Evolutionary conservation across 92 coral and sea anemone species (phyloP).

Genomic region (Porites cylindrica): DNA sequence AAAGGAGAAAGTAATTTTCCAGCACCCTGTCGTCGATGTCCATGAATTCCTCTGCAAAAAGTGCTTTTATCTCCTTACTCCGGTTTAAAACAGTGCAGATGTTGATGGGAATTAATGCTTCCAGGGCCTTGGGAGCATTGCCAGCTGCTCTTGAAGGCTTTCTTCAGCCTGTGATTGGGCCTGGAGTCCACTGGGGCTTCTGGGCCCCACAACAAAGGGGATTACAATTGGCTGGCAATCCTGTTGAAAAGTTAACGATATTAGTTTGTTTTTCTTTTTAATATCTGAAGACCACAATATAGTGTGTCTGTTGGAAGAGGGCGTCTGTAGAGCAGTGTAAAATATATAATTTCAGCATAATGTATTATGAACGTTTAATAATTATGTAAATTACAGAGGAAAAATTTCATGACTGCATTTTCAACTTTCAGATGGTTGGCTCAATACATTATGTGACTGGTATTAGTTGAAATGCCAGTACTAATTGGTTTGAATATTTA

Average conservation of each 20-base stretch:
- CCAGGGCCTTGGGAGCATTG: background rate
- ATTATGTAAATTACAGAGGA: no score
- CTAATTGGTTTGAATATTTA: no score
- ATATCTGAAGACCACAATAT: no score
- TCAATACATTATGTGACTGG: no score
- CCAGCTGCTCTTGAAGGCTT: background rate
- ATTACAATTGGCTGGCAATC: conserved; percentile 13
- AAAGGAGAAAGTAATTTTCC: background rate
- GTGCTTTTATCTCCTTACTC: background rate
- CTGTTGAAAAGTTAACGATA: background rate
- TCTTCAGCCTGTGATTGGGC: conserved; percentile 3
- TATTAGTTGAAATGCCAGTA: no score
- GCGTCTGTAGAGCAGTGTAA: no score
- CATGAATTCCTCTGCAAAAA: background rate
- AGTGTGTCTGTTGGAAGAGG: no score
- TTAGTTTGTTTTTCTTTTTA: no score
- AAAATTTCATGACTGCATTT: no score
- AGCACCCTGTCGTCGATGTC: background rate
- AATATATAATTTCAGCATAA: no score
- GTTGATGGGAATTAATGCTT: background rate
- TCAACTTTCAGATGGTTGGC: no score
- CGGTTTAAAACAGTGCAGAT: background rate
- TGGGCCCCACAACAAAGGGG: background rate
- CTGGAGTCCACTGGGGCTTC: background rate
- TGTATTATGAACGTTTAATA: no score